Conservation (phyloP, 2,797 vertebrate genomes). For the Lithobates sylvaticus region DNA sequence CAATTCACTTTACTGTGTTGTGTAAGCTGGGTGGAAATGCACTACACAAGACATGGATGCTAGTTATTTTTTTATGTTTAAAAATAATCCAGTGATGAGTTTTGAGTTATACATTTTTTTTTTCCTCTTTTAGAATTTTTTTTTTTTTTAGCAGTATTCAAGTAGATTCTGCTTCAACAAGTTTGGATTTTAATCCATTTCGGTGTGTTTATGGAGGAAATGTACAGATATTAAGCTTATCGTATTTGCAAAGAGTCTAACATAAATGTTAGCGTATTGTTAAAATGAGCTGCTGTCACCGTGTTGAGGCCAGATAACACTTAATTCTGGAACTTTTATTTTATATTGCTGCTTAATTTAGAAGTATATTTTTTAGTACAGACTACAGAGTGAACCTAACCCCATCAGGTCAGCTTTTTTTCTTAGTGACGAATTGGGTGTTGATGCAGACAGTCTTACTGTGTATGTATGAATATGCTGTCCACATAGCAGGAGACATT, state of each 20-base stretch:
- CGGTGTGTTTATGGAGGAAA: not conserved
- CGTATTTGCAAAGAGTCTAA: not conserved
- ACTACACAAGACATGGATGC: constrained; percentile 13
- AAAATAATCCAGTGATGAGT: too few relatives aligned
- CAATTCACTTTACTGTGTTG: not conserved
- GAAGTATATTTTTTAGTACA: not conserved
- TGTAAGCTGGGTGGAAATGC: constrained; percentile 5
- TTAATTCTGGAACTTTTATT: not conserved
- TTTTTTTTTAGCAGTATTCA: constrained; percentile 42
- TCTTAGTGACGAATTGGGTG: not conserved
- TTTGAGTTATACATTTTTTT: not conserved
- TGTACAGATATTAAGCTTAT: not conserved
- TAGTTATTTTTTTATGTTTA: constrained; percentile 15
- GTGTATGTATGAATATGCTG: not conserved
- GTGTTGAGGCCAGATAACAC: constrained; percentile 1
- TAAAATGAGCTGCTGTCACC: not conserved
- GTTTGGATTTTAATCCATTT: not conserved
- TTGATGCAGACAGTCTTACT: constrained; percentile 2
- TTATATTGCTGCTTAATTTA: not conserved
- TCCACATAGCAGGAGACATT: not conserved
- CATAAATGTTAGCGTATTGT: not conserved
- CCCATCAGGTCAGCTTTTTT: not conserved
- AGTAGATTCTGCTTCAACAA: not conserved
- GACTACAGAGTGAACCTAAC: not conserved
- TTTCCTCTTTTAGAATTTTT: constrained; percentile 13